Conservation (phyloP, 2,797 vertebrate species). For the Trichosurus vulpecula region DNA sequence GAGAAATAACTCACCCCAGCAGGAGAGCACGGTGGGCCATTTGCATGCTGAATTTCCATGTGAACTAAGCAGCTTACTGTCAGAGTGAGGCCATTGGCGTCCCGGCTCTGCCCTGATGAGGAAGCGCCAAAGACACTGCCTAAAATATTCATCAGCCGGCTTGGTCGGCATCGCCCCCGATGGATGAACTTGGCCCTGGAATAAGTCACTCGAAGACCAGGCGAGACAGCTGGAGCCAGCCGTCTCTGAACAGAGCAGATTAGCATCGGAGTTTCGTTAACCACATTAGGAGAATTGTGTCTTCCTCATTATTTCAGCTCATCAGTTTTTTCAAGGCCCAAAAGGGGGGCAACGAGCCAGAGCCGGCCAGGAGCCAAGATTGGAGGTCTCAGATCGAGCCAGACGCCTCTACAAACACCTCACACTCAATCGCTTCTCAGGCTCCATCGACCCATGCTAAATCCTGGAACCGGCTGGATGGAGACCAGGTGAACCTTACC, state of each 20-base stretch:
- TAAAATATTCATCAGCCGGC: neutral
- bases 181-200: neutral
- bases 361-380: neutral
- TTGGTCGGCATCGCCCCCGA: neutral
- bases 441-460: neutral
- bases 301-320: constrained; percentile 2
- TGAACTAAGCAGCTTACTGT: neutral
- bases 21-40: fast-evolving
- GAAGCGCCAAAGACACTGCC: neutral
- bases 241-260: neutral
- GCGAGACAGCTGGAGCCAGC: neutral
- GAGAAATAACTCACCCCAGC: neutral
- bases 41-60: neutral
- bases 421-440: neutral
- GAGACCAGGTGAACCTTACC: neutral
- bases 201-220: neutral
- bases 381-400: neutral
- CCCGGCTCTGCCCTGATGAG: fast-evolving
- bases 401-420: neutral
- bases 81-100: neutral
- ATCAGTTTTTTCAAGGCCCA: neutral
- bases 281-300: neutral
- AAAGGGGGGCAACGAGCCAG: neutral
- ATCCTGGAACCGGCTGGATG: neutral
- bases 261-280: neutral